Evolutionary conservation across 2,888 invertebrate genomes (phyloP), one percentile per base, ranked within the genome.

Genomic region (Drosophila fungiperda): DNA sequence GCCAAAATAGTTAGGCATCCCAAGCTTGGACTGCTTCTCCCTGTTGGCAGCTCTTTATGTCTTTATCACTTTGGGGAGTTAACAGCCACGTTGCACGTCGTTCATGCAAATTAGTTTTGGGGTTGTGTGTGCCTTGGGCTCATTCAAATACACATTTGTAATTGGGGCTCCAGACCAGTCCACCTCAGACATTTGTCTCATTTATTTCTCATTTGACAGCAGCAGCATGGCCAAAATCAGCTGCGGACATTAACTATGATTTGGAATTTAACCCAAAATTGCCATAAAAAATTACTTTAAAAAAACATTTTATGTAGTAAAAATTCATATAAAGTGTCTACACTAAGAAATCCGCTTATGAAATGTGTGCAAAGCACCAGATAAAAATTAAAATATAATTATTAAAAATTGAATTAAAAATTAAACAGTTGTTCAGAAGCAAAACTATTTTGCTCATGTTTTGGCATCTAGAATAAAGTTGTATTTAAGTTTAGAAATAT

Each of bases 11-110:
- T 81, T 80, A 49, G 73, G 65, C 69, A 74, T 52, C 26, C 65
- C 59, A 45, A 55, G 60, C 58, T 50, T 53, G 33, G 45, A 58
- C 33, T 7, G 26, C n/a, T 54, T 23, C 35, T 17, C 49, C 29
- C 64, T 64, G 74, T 68, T 71, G 71, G 68, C 68, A 68, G 59
- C 62, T 73, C 83, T 82, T 77, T 74, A 77, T 74, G 80, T 74
- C 74, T 82, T 82, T 81, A 81, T 79, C 80, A 73, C 73, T 76
- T 78, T 72, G 36, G 76, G 72, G 82, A 82, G 63, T 82, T 72
- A 72, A 45, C 71, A 63, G 74, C 42, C 74, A 70, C 60, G 59
- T 65, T 33, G 64, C 50, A 38, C 52, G 60, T 48, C 68, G 60
- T 48, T 66, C 73, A 78, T 81, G 78, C 73, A 78, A 78, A 78